Base-by-base conservation (phyloP, 2,888 invertebrate genomes). In the Xanthorhoe spadicearia region DNA sequence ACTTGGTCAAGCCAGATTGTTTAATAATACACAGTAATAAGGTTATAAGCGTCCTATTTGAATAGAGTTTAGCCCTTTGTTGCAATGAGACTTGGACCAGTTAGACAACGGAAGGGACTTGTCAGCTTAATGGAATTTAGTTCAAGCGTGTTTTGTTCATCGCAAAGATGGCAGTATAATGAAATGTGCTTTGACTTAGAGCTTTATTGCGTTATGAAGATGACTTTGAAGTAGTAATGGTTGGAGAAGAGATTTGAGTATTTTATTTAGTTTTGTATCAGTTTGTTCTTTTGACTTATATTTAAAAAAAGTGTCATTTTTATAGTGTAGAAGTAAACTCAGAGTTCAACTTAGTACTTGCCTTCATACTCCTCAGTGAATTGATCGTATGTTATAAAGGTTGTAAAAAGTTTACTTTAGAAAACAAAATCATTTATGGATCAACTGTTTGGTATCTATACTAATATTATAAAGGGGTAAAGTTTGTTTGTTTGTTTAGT, bases 311-410 rank as follows among this genome's bases (percentile, higher is more conserved):
- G n/a, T n/a, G n/a, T n/a, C n/a, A n/a, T n/a, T n/a, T n/a, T n/a
- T n/a, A n/a, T n/a, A 23, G 38, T 43, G 38, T 48, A 48, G 48
- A 17, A 8, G 5, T 48, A 1, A 55, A 13, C 5, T 48, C 6
- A 32, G 13, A 58, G 49, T 50, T 50, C n/a, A 50, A 48, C 48
- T 32, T 7, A 58, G 19, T 18, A 9, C 51, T 23, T 59, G 35
- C 43, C 38, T 38, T 8, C 23, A 43, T 19, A 35, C 15, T n/a
- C 49, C 23, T 35, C 17, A 23, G 17, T 13, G n/a, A 23, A 15
- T 46, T 53, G 18, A 15, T 6, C 38, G 13, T 13, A 43, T 13
- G 3, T 13, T 43, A 43, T 43, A 43, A 13, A 13, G 13, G 38
- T 3, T 13, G 38, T 43, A 43, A 43, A 4, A 43, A 13, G 13